Evolutionary conservation across 1,140 invertebrate genomes (phyloP).

Genomic region (Papilio dardanus): DNA sequence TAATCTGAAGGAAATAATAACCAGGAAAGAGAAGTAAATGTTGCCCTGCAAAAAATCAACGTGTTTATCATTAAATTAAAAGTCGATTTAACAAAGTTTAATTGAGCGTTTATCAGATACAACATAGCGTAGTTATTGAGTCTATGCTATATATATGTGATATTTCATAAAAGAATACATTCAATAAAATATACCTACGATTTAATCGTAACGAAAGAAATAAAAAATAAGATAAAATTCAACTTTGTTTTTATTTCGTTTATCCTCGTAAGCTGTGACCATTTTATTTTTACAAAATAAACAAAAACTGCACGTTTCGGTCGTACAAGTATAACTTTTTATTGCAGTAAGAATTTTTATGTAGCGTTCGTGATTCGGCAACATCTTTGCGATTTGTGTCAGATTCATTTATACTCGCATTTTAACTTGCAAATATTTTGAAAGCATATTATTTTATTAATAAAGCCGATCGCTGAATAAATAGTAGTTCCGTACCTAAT

Average conservation of each 20-base stretch:
- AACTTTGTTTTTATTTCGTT: not conserved
- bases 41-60: not conserved
- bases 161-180: not conserved
- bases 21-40: not conserved
- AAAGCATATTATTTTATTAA: slow-evolving; percentile 1
- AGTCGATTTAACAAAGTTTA: no score
- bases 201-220: no score
- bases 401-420: not conserved
- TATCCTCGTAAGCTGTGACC: not conserved
- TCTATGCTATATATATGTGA: no score
- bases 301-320: not conserved
- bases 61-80: not conserved
- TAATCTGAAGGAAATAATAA: not conserved
- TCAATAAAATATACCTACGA: no score
- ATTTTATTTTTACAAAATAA: not conserved
- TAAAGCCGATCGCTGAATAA: not conserved
- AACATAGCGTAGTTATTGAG: no score
- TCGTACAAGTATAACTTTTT: slow-evolving; percentile 15
- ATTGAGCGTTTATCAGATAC: no score
- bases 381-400: not conserved
- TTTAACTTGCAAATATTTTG: slow-evolving; percentile 15
- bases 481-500: not conserved
- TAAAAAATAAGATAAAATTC: no score
- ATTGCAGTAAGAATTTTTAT: slow-evolving; percentile 10
- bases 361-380: not conserved